Conservation (phyloP, 2,797 vertebrate species). For the Megalops cyprinoides region DNA sequence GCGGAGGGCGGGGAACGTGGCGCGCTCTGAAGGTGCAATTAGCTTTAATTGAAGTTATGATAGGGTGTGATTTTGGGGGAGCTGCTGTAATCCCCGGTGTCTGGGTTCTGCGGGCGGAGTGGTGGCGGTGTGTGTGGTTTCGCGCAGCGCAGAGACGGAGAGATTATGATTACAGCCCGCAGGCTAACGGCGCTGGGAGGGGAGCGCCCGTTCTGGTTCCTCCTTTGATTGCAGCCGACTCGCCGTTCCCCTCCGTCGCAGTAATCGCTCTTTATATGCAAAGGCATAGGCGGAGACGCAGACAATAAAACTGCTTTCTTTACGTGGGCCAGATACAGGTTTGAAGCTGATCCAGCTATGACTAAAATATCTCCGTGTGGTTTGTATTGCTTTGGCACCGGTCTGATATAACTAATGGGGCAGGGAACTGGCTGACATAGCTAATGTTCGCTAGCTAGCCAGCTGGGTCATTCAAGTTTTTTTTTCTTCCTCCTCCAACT, state of each 20-base stretch:
- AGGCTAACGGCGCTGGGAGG: neutral
- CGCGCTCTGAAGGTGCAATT: conserved; percentile 59
- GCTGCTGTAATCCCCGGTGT: conserved; percentile 51
- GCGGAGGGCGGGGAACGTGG: conserved; percentile 53
- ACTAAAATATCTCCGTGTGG: neutral
- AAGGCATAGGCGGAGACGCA: neutral
- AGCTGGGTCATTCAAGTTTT: neutral
- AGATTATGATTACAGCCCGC: neutral
- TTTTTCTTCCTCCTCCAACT: neutral
- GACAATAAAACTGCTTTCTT: neutral
- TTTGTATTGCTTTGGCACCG: neutral
- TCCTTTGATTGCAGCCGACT: neutral
- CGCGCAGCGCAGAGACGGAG: conserved; percentile 30
- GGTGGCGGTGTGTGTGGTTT: conserved; percentile 38
- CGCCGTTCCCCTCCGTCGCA: neutral
- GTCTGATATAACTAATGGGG: neutral
- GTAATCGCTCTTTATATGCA: neutral
- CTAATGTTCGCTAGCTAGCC: neutral
- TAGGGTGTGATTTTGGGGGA: conserved; percentile 41
- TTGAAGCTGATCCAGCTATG: neutral
- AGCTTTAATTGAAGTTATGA: conserved; percentile 62
- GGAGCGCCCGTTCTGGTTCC: neutral
- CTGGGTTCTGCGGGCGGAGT: conserved; percentile 50
- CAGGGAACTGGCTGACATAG: neutral
- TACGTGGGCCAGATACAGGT: neutral